Conservation (phyloP, 2,113 vertebrate species). For the Corapipo altera region DNA sequence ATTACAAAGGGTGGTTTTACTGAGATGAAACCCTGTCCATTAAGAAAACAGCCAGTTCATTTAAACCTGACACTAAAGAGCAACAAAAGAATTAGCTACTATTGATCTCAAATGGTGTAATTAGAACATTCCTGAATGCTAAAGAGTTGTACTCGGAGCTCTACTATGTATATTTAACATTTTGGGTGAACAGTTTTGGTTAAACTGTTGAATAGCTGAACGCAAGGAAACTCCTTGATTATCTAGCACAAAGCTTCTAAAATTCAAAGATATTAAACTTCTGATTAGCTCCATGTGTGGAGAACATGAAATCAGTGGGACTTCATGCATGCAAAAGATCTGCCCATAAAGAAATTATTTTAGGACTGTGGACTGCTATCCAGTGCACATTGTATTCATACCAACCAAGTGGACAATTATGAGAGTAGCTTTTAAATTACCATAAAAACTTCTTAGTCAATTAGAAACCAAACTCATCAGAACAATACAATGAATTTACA, state of each 20-base stretch:
- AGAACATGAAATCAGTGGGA: not conserved
- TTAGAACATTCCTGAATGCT: not conserved
- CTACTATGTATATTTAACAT: not conserved
- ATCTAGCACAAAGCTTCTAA: not conserved
- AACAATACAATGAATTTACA: not conserved
- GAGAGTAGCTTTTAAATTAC: not conserved
- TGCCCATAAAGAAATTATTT: constrained; percentile 39
- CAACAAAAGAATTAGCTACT: not conserved
- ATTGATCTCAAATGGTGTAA: not conserved
- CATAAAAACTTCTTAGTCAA: not conserved
- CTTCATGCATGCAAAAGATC: not conserved
- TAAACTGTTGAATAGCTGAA: not conserved
- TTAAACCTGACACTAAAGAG: not conserved
- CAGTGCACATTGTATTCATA: not conserved
- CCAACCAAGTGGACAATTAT: not conserved
- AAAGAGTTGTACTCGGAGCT: not conserved
- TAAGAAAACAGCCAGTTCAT: constrained; percentile 36
- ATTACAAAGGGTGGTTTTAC: not conserved
- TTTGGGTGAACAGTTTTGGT: not conserved
- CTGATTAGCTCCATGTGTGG: not conserved
- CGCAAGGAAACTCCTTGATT: not conserved
- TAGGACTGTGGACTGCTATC: constrained; percentile 20
- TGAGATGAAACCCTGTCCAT: constrained; percentile 19
- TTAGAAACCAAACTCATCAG: not conserved
- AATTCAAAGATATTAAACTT: not conserved